Conservation (phyloP, 1,140 invertebrate species). For the Cotesia typhae region DNA sequence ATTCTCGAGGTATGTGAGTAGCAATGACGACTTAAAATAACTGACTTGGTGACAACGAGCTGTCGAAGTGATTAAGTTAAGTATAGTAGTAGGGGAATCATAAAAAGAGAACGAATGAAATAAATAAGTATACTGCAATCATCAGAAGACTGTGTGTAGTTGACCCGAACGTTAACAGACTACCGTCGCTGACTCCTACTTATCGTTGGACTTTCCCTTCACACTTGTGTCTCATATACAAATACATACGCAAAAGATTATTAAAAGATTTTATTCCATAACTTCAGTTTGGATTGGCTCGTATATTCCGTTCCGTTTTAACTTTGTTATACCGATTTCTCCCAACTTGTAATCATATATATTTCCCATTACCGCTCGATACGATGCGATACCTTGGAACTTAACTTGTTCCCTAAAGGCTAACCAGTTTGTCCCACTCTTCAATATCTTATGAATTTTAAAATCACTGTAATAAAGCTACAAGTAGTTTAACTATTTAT, state of each 20-base stretch:
- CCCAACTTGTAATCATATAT: constrained; percentile 1
- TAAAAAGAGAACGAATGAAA: constrained; percentile 7
- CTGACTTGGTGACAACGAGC: constrained; percentile 28
- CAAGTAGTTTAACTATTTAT: too few relatives aligned
- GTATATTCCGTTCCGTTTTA: background rate
- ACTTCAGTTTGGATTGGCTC: background rate
- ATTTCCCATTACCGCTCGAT: constrained; percentile 21
- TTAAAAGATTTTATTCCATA: background rate
- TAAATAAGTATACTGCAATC: constrained; percentile 30
- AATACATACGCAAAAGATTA: background rate
- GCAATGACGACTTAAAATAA: constrained; percentile 9
- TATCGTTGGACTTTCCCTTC: constrained; percentile 64
- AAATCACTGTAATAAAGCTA: too few relatives aligned
- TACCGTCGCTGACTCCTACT: constrained; percentile 52
- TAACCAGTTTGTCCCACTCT: constrained; percentile 66
- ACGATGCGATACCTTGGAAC: background rate
- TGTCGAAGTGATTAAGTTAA: constrained; percentile 26
- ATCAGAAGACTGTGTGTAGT: constrained; percentile 39
- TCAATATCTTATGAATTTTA: constrained; percentile 40
- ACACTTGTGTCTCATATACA: constrained; percentile 26
- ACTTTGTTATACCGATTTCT: background rate
- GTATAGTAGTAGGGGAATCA: background rate
- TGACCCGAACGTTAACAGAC: constrained; percentile 40
- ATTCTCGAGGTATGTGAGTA: background rate
- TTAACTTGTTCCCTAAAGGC: constrained; percentile 51